Evolutionary conservation across 35 echinoderm and acorn worm species (phyloP).

Genomic region (Heliocidaris tuberculata): DNA sequence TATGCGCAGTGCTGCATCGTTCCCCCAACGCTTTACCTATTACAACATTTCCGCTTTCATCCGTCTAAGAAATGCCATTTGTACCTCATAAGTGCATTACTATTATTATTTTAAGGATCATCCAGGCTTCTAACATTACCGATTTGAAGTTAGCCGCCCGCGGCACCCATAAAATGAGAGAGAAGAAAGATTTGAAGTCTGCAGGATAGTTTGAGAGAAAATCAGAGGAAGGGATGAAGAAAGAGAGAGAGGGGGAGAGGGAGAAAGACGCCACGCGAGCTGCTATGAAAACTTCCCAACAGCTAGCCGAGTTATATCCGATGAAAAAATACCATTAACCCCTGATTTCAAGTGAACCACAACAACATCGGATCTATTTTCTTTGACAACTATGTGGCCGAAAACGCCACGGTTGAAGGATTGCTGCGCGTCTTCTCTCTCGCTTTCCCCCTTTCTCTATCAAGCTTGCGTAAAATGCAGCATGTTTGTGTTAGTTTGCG

Average conservation of each 20-base stretch:
- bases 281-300: slow-evolving; percentile 45
- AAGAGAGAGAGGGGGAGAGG: not conserved
- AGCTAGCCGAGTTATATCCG: slow-evolving; percentile 14
- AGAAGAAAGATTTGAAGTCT: slow-evolving; percentile 13
- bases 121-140: slow-evolving; percentile 48
- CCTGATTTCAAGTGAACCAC: slow-evolving; percentile 13
- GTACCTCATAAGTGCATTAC: slow-evolving; percentile 44
- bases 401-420: not conserved
- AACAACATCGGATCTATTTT: slow-evolving; percentile 36
- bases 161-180: slow-evolving; percentile 15
- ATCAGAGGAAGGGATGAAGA: not conserved
- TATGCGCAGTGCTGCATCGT: slow-evolving; percentile 18
- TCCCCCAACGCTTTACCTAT: slow-evolving; percentile 21
- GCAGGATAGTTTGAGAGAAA: not conserved
- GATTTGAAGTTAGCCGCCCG: slow-evolving; percentile 41
- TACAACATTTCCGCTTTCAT: slow-evolving; percentile 41
- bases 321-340: slow-evolving; percentile 41
- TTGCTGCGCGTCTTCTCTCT: not conserved
- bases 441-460: not conserved
- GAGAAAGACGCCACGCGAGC: slow-evolving; percentile 3
- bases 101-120: slow-evolving; percentile 53
- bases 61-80: slow-evolving; percentile 30
- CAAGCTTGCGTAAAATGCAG: not conserved
- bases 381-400: slow-evolving; percentile 20
- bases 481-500: slow-evolving; percentile 3